Evolutionary conservation across 2,888 invertebrate species (phyloP).

Genomic region (Cyclophora albipunctata): DNA sequence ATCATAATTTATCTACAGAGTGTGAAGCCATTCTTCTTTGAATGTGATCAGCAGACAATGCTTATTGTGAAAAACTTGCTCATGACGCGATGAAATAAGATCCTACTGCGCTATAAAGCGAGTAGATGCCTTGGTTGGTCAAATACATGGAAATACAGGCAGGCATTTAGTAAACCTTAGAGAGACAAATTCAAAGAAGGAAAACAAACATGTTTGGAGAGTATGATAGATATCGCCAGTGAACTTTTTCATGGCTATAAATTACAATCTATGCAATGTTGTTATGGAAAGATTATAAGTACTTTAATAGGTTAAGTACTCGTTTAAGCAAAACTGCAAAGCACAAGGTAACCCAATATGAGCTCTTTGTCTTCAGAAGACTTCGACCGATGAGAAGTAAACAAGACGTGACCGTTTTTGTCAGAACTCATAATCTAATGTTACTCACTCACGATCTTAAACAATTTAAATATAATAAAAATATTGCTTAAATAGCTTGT

Average conservation of each 20-base stretch:
- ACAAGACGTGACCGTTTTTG: slow-evolving; percentile 45
- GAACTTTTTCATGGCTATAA: no score
- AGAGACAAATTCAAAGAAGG: no score
- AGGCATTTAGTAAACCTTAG: no score
- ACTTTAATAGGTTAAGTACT: neutral
- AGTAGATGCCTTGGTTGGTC: no score
- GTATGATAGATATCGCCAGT: no score
- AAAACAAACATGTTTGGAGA: no score
- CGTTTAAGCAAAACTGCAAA: slow-evolving; percentile 9
- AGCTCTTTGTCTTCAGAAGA: slow-evolving; percentile 44
- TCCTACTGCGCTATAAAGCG: slow-evolving; percentile 12
- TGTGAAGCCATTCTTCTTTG: slow-evolving; percentile 49
- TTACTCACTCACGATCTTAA: slow-evolving; percentile 1
- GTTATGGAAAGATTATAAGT: neutral
- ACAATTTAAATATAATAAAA: slow-evolving; percentile 5
- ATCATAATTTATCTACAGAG: slow-evolving; percentile 37
- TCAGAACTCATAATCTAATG: slow-evolving; percentile 30
- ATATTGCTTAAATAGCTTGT: slow-evolving; percentile 4
- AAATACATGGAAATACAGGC: no score
- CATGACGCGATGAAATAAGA: slow-evolving; percentile 46
- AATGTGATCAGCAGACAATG: slow-evolving; percentile 52
- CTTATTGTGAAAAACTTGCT: slow-evolving; percentile 52
- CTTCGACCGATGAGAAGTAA: slow-evolving; percentile 35
- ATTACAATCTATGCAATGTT: no score
- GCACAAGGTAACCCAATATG: slow-evolving; percentile 25